Evolutionary conservation across 2,888 invertebrate species (phyloP), one percentile per base, ranked within the genome.

Genomic region (Vesta saturnalis): DNA sequence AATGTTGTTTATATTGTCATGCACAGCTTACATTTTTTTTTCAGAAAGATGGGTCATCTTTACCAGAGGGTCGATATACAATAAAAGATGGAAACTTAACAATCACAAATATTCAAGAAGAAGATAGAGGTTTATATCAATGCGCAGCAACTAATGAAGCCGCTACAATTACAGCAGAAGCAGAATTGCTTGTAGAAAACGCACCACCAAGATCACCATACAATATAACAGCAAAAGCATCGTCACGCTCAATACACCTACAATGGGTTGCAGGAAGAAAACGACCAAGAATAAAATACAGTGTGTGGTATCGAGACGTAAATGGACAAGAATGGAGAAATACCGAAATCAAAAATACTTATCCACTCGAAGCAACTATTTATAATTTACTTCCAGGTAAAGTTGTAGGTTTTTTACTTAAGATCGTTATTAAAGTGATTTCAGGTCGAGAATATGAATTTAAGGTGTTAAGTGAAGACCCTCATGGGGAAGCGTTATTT

Each of bases 151-250:
- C 91, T 75, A 97, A 96, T 85, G 94, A 93, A 78, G 96, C 96
- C 3, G 94, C 94, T 52, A 91, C 92, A n/a, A 91, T 95, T 56
- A 88, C 89, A 19, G 89, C 90, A 0, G 93, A 93, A 84, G 90
- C 93, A 0, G 94, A 94, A 85, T 85, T 95, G 67, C 89, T 93
- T 83, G 91, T 95, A 55, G 91, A 94, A 85, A 95, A 94, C 81
- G 90, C 93, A 59, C 92, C 95, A 21, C 95, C 96, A n/a, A 91
- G 95, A 78, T 95, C 96, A 14, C 96, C 97, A 0, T 92, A 94
- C 84, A 93, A 94, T 85, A 87, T 97, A 49, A 89, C 91, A 18
- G 95, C 94, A 18, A 90, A 90, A 70, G 90, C 93, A 60, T 89
- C 90, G 0, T 86, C 87, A 70, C 88, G 88, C 75, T 89, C 92